Percentiles rank a stretch among this genome's conserved stretches.
Evolutionary conservation across 2,888 invertebrate species (phyloP).

Genomic region (Pollenia labialis): DNA sequence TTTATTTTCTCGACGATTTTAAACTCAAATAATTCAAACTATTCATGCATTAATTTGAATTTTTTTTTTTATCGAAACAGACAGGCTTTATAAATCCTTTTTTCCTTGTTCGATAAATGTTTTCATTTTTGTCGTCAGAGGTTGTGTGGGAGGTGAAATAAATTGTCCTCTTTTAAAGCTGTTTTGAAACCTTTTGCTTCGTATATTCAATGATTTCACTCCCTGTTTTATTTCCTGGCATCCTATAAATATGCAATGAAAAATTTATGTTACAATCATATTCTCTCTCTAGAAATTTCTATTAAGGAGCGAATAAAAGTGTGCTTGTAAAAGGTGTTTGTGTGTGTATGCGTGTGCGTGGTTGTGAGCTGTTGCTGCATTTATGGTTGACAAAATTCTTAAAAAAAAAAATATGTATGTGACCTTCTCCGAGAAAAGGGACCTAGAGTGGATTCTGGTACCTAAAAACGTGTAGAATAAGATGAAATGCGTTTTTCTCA

Average conservation of each 20-base stretch:
- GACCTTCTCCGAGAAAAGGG: too few species aligned
- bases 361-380: not conserved
- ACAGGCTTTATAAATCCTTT: not conserved
- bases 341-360: not conserved
- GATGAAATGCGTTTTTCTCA: too few species aligned
- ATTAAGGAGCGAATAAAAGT: not conserved
- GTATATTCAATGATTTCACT: constrained; percentile 6
- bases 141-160: not conserved
- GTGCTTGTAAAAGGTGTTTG: not conserved
- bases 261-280: constrained; percentile 10
- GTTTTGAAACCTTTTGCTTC: not conserved
- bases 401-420: constrained; percentile 1
- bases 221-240: constrained; percentile 19
- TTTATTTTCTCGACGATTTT: not conserved
- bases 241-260: constrained; percentile 61
- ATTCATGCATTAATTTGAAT: constrained; percentile 29
- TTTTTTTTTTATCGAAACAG: not conserved
- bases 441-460: too few species aligned
- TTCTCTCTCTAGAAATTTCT: constrained; percentile 2
- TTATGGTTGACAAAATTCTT: constrained; percentile 37
- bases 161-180: not conserved
- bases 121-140: not conserved
- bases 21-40: constrained; percentile 3
- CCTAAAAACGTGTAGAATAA: too few species aligned
- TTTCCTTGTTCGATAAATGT: not conserved